These are phyloP conservation scores for Deilephila elpenor DNA, from an alignment of 2,888 invertebrate genomes.

Conservation along the genomic window DNA sequence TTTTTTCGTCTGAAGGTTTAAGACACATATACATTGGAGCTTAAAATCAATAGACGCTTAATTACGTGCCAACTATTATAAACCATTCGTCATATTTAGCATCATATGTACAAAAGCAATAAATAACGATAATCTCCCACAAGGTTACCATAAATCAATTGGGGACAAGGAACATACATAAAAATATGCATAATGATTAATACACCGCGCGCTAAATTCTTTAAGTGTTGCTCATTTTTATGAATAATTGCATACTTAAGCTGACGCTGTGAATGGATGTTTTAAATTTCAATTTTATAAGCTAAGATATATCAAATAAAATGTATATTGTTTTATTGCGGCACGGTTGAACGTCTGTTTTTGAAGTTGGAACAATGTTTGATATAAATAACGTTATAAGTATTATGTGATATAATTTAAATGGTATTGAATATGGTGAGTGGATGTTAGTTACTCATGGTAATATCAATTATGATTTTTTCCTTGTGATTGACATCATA, in stretches of 20 bases:
- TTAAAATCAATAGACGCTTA: not conserved
- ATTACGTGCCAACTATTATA: not conserved
- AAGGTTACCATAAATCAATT: slow-evolving; percentile 25
- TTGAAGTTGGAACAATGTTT: not conserved
- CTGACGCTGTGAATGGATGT: slow-evolving; percentile 14
- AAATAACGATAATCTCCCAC: slow-evolving; percentile 10
- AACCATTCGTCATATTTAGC: slow-evolving; percentile 21
- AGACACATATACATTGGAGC: not conserved
- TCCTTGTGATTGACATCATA: too few species aligned
- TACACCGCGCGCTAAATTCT: slow-evolving; percentile 11
- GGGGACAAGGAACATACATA: slow-evolving; percentile 17
- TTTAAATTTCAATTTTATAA: slow-evolving; percentile 16
- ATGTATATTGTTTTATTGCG: not conserved
- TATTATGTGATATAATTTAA: not conserved
- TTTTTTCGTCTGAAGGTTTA: too few species aligned
- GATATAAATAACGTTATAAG: not conserved
- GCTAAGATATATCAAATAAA: slow-evolving; percentile 14
- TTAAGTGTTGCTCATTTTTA: slow-evolving; percentile 24
- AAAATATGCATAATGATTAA: slow-evolving; percentile 22
- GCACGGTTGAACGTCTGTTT: not conserved
- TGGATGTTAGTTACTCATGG: not conserved
- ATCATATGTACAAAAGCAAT: slow-evolving; percentile 21
- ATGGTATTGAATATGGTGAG: not conserved
- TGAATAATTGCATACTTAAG: slow-evolving; percentile 24
- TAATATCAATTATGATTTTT: too few species aligned